These are phyloP conservation scores for Calephelis virginiensis DNA, from an alignment of 1,140 invertebrate species.

Conservation along the genomic window DNA sequence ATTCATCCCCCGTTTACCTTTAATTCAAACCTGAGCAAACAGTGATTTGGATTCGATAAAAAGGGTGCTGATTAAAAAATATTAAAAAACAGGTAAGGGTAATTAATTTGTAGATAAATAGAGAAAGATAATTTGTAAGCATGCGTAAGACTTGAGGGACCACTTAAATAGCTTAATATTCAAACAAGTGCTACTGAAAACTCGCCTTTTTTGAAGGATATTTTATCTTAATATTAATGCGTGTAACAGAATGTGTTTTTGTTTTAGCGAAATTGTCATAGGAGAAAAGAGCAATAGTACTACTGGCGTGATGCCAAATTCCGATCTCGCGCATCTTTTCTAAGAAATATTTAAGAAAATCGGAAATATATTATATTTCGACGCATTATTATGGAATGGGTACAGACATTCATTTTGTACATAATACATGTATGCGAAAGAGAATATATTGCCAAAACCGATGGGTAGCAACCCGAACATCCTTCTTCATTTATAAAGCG, in stretches of 20 bases:
- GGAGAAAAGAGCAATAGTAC: slow-evolving; percentile 63
- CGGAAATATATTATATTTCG: slow-evolving; percentile 32
- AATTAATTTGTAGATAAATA: neutral
- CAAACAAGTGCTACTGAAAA: too few relatives aligned
- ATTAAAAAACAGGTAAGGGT: neutral
- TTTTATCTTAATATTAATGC: neutral
- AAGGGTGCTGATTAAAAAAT: slow-evolving; percentile 4
- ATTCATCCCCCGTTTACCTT: slow-evolving; percentile 38
- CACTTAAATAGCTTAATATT: too few relatives aligned
- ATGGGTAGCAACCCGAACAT: neutral
- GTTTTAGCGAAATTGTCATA: slow-evolving; percentile 40
- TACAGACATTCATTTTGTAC: neutral
- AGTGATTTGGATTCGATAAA: slow-evolving; percentile 8
- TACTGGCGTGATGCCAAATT: slow-evolving; percentile 68
- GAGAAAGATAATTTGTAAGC: neutral
- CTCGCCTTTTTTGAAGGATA: neutral
- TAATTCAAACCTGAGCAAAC: neutral
- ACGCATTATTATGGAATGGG: slow-evolving; percentile 6
- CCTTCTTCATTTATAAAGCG: slow-evolving; percentile 26
- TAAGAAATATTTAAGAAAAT: slow-evolving; percentile 70
- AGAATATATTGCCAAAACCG: neutral
- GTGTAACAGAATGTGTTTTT: slow-evolving; percentile 42
- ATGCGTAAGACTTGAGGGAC: neutral
- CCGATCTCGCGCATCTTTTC: slow-evolving; percentile 61
- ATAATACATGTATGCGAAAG: neutral